Conservation (phyloP, 2,797 vertebrate species). For the Aulostomus chinensis region DNA sequence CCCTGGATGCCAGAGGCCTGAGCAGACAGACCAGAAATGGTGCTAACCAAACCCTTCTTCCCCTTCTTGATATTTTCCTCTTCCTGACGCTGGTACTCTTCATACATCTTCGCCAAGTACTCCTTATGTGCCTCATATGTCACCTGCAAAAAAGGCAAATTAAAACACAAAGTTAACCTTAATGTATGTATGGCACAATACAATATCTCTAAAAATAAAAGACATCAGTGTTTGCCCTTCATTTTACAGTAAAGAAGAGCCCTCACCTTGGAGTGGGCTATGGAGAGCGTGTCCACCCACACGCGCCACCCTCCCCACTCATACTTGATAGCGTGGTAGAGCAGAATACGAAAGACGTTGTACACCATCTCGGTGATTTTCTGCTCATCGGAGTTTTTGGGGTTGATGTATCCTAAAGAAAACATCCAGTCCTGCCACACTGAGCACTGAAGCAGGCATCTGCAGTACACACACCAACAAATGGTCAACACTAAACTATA, state of each 20-base stretch:
- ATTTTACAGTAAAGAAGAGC: conserved; percentile 73
- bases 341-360: conserved; percentile 96
- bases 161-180: background rate
- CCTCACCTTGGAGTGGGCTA: conserved; percentile 97
- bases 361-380: conserved; percentile 98
- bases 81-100: conserved; percentile 97
- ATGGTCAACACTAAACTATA: background rate
- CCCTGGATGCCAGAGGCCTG: conserved; percentile 87
- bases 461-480: conserved; percentile 44
- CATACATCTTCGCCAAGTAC: conserved; percentile 98
- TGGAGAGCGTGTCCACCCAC: conserved; percentile 98
- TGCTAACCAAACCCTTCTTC: conserved; percentile 95
- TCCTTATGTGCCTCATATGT: conserved; percentile 95
- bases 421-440: conserved; percentile 99
- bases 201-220: too few species aligned
- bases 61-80: conserved; percentile 98
- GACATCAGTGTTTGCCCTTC: conserved; percentile 64
- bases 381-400: conserved; percentile 94
- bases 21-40: conserved; percentile 94
- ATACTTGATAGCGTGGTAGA: conserved; percentile 98
- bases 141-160: conserved; percentile 57
- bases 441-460: conserved; percentile 97
- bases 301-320: conserved; percentile 99
- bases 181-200: background rate
- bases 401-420: conserved; percentile 95